These are phyloP conservation scores for Galago senegalensis DNA, from an alignment of 2,797 vertebrate genomes.

Conservation along the genomic window DNA sequence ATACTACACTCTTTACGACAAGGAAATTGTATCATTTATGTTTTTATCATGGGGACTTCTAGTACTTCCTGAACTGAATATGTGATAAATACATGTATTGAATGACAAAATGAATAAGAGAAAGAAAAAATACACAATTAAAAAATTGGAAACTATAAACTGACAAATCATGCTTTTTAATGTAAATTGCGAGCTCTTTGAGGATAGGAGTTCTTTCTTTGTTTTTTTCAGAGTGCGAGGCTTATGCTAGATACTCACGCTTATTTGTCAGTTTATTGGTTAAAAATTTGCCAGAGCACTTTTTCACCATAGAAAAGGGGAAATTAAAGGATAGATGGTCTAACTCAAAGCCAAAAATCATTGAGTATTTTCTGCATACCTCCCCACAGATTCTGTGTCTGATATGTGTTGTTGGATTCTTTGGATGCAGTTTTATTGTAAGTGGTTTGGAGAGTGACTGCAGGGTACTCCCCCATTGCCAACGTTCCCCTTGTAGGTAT, in stretches of 20 bases:
- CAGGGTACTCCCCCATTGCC: no score
- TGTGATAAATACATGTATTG: neutral
- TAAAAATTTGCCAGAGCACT: neutral
- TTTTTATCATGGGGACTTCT: neutral
- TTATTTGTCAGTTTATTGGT: neutral
- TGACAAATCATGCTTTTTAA: neutral
- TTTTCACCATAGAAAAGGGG: neutral
- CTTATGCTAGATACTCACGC: neutral
- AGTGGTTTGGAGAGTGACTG: neutral
- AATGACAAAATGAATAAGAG: neutral
- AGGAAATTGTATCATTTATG: neutral
- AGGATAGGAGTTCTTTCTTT: neutral
- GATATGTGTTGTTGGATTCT: neutral
- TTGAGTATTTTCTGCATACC: neutral
- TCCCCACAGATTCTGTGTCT: neutral
- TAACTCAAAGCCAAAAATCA: constrained; percentile 1
- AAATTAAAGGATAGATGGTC: neutral
- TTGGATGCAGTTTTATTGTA: neutral
- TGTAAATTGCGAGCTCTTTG: neutral
- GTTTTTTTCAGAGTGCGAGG: neutral
- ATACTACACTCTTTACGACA: neutral
- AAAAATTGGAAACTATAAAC: neutral
- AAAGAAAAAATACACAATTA: neutral
- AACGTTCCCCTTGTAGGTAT: neutral
- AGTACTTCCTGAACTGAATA: neutral